A percentile compares a stretch with the other conserved stretches of the same genome.
Conservation (phyloP, 1,140 invertebrate species). For the Drosophila setifemur region DNA sequence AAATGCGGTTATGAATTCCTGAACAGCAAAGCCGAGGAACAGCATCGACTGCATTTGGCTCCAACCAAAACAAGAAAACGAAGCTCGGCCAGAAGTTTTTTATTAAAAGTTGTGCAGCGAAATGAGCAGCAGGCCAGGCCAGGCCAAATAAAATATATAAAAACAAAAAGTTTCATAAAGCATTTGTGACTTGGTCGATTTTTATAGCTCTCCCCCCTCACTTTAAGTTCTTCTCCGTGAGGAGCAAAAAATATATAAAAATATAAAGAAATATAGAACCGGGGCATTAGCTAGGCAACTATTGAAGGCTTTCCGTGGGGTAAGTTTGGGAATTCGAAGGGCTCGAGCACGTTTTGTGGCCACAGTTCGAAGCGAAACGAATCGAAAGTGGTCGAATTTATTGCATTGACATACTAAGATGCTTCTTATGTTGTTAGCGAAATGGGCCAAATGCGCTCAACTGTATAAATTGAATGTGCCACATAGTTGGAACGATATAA, state of each 20-base stretch:
- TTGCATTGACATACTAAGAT: constrained; percentile 69
- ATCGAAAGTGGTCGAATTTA: constrained; percentile 61
- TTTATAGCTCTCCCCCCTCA: constrained; percentile 67
- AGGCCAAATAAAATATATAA: constrained; percentile 66
- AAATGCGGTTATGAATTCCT: constrained; percentile 77
- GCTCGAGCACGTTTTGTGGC: constrained; percentile 36
- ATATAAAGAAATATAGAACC: neutral
- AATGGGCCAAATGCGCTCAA: constrained; percentile 62
- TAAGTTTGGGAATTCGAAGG: neutral
- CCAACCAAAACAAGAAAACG: neutral
- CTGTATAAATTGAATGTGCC: constrained; percentile 43
- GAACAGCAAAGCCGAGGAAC: constrained; percentile 41
- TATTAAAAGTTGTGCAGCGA: constrained; percentile 70
- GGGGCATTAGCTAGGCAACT: constrained; percentile 29
- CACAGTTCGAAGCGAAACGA: constrained; percentile 41
- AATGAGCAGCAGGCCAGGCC: constrained; percentile 54
- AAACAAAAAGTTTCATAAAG: constrained; percentile 71
- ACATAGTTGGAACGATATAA: neutral
- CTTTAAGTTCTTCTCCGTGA: constrained; percentile 53
- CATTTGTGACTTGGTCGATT: constrained; percentile 73
- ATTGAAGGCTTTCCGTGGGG: constrained; percentile 1
- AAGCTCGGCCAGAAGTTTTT: constrained; percentile 49
- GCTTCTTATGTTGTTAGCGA: constrained; percentile 56
- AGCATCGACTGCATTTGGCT: constrained; percentile 36
- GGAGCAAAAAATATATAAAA: neutral